phyloP scores from a whole-genome alignment of 2,888 invertebrate genomes.

The Teleiodes luculella region DNA sequence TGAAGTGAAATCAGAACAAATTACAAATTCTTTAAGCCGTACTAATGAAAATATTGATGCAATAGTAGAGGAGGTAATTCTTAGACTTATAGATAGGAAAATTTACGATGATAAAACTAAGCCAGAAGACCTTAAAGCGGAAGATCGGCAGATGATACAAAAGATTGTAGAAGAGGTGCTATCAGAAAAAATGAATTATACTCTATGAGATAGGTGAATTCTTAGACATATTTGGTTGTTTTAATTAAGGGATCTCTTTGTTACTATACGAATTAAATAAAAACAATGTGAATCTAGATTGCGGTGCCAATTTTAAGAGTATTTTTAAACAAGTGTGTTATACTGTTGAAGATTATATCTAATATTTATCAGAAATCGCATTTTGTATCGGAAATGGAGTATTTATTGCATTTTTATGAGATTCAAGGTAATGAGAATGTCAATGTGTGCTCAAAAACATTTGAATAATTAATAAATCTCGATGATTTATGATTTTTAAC shows the following conservation, averaged over 20 bases:
- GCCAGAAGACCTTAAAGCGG: constrained; percentile 65
- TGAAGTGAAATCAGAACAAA: constrained; percentile 11
- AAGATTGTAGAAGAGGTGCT: constrained; percentile 72
- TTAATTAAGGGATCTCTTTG: constrained; percentile 6
- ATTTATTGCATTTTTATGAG: constrained; percentile 7
- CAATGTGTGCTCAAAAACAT: not conserved
- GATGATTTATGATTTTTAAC: no score
- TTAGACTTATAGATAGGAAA: constrained; percentile 70
- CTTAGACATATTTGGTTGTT: not conserved
- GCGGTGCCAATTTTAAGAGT: constrained; percentile 3
- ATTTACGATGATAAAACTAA: constrained; percentile 74
- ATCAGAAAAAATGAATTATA: constrained; percentile 61
- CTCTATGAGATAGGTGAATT: constrained; percentile 18
- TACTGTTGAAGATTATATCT: not conserved
- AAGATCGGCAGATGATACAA: constrained; percentile 66
- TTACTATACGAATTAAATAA: not conserved
- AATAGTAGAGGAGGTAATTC: constrained; percentile 72
- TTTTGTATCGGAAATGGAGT: constrained; percentile 1
- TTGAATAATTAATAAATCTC: no score
- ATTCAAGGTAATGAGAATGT: not conserved
- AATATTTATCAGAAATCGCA: constrained; percentile 2
- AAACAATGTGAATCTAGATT: not conserved
- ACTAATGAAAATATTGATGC: constrained; percentile 61
- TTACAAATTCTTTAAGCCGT: constrained; percentile 17
- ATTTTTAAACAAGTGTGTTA: no score